Base-by-base conservation (phyloP, 2,888 invertebrate genomes). In the Halictus quadricinctus region DNA sequence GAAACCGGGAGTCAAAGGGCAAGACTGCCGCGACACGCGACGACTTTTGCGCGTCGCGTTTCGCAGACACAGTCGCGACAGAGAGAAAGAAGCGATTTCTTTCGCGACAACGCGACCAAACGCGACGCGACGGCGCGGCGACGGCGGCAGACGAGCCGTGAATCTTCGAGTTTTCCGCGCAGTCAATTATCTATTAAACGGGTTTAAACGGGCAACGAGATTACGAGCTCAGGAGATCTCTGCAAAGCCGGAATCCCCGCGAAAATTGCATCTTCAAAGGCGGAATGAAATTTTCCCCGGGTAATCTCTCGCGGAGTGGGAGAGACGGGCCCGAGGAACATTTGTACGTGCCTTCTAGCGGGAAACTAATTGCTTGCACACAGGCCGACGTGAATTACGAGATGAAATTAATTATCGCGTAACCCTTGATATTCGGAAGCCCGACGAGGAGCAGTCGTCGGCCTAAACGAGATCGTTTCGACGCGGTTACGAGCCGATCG, bases 401-500 rank as follows among this genome's bases (percentile, higher is more conserved):
- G 75, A 76, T 48, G 83, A 83, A 83, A 84, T 83, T 84, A 84
- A 83, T 83, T 72, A 79, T 58, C 64, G 48, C 48, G 83, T 84
- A 83, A 83, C 78, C 72, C 78, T 76, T 83, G 79, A 84, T 84
- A 78, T 83, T 83, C 72, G 46, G 29, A 48, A 54, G 64, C 36
- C 69, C 69, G 12, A 25, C 70, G 21, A 36, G 41, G 66, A 15
- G 36, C 41, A 36, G 29, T 7, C 50, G n/a, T 13, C 25, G 29
- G 60, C 60, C 60, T 15, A 25, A 15, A 60, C 25, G 25, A 60
- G 25, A 60, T 60, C 60, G 60, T 60, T 25, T 60, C 60, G 15
- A 13, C 60, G 29, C 6, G 60, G 60, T 25, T 60, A 1, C 60
- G 25, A 29, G 25, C 29, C 25, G 15, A 60, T 60, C 60, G 60